phyloP scores from a whole-genome alignment of 2,888 invertebrate genomes.

The Pollenia amentaria region DNA sequence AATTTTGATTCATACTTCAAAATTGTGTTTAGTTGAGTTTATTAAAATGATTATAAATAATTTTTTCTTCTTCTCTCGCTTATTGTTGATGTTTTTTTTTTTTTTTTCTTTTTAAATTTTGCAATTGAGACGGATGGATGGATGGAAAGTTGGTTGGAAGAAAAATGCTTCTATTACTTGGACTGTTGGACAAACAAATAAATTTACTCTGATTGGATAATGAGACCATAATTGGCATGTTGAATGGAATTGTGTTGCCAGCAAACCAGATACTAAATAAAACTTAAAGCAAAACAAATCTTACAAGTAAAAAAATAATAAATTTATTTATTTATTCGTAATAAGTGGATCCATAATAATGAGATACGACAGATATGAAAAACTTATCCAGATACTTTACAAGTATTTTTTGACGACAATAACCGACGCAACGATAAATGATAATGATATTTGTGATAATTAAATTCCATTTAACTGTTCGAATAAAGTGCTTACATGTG shows the following conservation, averaged over 20 bases:
- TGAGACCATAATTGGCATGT: slow-evolving; percentile 85
- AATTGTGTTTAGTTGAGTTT: slow-evolving; percentile 48
- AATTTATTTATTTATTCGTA: slow-evolving; percentile 44
- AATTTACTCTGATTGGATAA: slow-evolving; percentile 85
- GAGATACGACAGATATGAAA: slow-evolving; percentile 28
- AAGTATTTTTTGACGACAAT: slow-evolving; percentile 27
- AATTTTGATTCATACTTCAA: slow-evolving; percentile 66
- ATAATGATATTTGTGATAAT: slow-evolving; percentile 60
- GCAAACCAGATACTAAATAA: slow-evolving; percentile 83
- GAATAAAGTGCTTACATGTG: slow-evolving; percentile 43
- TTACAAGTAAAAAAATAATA: slow-evolving; percentile 52
- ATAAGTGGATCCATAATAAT: slow-evolving; percentile 48
- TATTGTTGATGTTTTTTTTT: background rate
- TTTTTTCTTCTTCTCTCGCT: slow-evolving; percentile 17
- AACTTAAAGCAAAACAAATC: slow-evolving; percentile 69
- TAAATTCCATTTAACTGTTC: slow-evolving; percentile 42
- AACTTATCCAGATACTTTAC: slow-evolving; percentile 33
- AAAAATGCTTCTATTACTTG: slow-evolving; percentile 70
- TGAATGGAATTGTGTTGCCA: slow-evolving; percentile 85
- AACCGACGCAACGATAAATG: background rate
- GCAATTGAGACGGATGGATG: slow-evolving; percentile 58
- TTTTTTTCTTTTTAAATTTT: slow-evolving; percentile 11
- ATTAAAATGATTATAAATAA: slow-evolving; percentile 24
- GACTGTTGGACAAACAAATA: slow-evolving; percentile 83
- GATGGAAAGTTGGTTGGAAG: slow-evolving; percentile 6